Conservation (phyloP, 35 echinoderm and acorn worm genomes). For the Apostichopus japonicus region DNA sequence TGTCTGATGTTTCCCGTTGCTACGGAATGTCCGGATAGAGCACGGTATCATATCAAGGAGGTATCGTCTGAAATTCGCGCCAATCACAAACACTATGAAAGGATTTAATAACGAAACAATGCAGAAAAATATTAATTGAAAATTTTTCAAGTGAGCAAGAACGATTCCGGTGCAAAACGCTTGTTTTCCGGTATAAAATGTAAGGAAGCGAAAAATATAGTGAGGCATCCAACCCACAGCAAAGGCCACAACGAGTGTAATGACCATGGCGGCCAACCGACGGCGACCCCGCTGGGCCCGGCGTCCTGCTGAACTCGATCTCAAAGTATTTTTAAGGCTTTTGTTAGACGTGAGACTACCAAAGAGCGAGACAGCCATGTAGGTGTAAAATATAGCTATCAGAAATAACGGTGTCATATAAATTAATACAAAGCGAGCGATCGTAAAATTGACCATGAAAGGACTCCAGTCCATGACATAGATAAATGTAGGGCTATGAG, state of each 20-base stretch:
- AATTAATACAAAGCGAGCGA: conserved; percentile 20
- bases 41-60: conserved; percentile 48
- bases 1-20: background rate
- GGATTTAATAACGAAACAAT: conserved; percentile 38
- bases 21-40: conserved; percentile 19
- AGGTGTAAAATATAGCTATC: conserved; percentile 55
- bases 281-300: conserved; percentile 39
- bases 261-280: conserved; percentile 53
- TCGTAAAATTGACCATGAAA: conserved; percentile 42
- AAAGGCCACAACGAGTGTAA: conserved; percentile 43
- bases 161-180: conserved; percentile 13
- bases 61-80: conserved; percentile 43
- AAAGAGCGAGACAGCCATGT: conserved; percentile 29
- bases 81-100: conserved; percentile 47
- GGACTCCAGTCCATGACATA: conserved; percentile 32
- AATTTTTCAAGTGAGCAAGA: conserved; percentile 17
- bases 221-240: conserved; percentile 49
- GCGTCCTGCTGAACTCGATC: conserved; percentile 38
- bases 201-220: conserved; percentile 37
- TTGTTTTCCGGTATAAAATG: background rate
- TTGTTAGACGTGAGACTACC: conserved; percentile 34
- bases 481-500: background rate
- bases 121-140: conserved; percentile 50
- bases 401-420: conserved; percentile 44
- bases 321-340: conserved; percentile 27